Conservation (phyloP, 1,140 invertebrate genomes). For the Heliothis virescens region DNA sequence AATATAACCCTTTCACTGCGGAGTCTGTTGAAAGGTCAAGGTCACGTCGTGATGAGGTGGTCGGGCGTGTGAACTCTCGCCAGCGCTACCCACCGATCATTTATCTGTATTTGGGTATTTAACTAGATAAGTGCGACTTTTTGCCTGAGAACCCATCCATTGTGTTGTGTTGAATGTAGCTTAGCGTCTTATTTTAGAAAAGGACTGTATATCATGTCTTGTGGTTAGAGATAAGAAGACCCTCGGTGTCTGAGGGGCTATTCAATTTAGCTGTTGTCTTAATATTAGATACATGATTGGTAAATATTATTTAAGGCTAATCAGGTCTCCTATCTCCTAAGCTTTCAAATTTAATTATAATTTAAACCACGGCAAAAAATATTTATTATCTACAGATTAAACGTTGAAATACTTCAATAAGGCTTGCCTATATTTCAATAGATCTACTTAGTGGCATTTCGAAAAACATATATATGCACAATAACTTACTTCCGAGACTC, state of each 20-base stretch:
- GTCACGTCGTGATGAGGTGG: background rate
- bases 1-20: background rate
- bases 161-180: background rate
- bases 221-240: background rate
- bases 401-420: too few species aligned
- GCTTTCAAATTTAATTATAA: too few species aligned
- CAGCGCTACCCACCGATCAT: background rate
- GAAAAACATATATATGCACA: too few species aligned
- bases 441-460: too few species aligned
- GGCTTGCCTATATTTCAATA: too few species aligned
- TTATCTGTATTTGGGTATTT: conserved; percentile 15
- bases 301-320: too few species aligned
- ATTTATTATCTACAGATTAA: too few species aligned
- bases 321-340: too few species aligned
- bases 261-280: conserved; percentile 2
- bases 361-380: too few species aligned
- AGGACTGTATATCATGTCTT: background rate
- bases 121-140: conserved; percentile 16
- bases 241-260: background rate
- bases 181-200: background rate
- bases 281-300: background rate
- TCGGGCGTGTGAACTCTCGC: background rate
- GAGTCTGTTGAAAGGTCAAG: conserved; percentile 1
- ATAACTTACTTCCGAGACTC: too few species aligned
- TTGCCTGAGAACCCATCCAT: background rate